A percentile compares a stretch with the other conserved stretches of the same genome.
Evolutionary conservation across 53 echinoderm and acorn worm species (phyloP).

Genomic region (Crossaster papposus): DNA sequence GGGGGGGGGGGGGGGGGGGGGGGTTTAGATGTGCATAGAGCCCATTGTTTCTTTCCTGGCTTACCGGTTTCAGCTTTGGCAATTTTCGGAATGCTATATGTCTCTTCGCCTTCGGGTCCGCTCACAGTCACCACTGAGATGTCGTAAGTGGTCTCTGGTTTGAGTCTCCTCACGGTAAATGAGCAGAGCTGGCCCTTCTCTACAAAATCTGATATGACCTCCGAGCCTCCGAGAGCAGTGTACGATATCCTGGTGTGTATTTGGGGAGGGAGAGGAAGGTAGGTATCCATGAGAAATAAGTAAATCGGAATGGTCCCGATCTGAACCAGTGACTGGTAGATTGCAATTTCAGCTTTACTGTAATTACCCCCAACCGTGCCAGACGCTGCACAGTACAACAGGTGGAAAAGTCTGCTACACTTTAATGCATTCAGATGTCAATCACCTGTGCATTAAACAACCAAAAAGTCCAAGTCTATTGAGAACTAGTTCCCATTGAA

Average conservation of each 20-base stretch:
- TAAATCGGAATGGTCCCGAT: neutral
- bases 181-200: neutral
- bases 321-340: neutral
- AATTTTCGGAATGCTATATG: constrained; percentile 38
- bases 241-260: constrained; percentile 34
- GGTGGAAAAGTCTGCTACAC: no score
- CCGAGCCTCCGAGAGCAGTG: neutral
- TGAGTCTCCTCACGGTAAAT: constrained; percentile 59
- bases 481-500: no score
- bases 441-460: no score
- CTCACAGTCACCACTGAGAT: constrained; percentile 52
- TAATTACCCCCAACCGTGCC: no score
- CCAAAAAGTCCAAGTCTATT: no score
- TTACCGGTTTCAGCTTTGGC: constrained; percentile 36
- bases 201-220: constrained; percentile 23
- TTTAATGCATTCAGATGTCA: no score
- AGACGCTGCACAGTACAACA: no score
- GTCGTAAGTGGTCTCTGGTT: constrained; percentile 36
- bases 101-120: constrained; percentile 54
- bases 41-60: neutral
- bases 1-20: no score
- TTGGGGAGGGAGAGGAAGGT: no score
- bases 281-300: neutral
- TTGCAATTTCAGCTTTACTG: no score
- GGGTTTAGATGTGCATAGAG: neutral